phyloP scores from a whole-genome alignment of 2,113 vertebrate species.

The Ploceus nigricollis region DNA sequence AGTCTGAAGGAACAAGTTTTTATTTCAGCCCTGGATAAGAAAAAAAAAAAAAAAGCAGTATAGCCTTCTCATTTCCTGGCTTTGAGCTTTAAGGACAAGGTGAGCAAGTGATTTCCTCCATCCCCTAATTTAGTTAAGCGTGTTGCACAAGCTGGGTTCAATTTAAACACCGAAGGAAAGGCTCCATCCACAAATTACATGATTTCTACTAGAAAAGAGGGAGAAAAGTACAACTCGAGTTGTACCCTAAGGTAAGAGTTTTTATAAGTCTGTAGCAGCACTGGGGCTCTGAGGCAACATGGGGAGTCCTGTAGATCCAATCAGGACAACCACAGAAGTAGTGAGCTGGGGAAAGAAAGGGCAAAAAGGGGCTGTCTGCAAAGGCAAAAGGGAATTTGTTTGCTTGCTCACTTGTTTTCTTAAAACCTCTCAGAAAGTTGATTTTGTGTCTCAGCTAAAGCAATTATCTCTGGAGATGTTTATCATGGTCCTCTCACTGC shows the following conservation, averaged over 20 bases:
- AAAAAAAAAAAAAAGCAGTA: not conserved
- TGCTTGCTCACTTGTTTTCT: not conserved
- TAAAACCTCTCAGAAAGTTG: not conserved
- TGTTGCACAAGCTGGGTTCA: not conserved
- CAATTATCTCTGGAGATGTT: not conserved
- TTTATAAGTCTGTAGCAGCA: not conserved
- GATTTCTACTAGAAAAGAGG: not conserved
- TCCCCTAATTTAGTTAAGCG: constrained; percentile 14
- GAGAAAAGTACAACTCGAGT: not conserved
- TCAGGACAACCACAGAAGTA: not conserved
- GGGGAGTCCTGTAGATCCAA: not conserved
- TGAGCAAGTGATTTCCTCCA: not conserved
- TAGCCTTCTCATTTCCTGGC: constrained; percentile 23
- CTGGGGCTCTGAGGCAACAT: not conserved
- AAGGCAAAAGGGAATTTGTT: not conserved
- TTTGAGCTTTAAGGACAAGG: constrained; percentile 27
- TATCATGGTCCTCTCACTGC: not conserved
- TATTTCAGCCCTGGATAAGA: not conserved
- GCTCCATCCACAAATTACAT: not conserved
- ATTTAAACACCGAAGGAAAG: not conserved
- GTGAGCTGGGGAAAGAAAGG: not conserved
- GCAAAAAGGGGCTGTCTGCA: not conserved
- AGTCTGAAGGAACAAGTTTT: not conserved
- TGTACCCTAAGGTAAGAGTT: not conserved
- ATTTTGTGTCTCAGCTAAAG: not conserved